These are phyloP conservation scores for Alviniconcha strummeri DNA, from an alignment of 2,888 invertebrate genomes.

Conservation along the genomic window DNA sequence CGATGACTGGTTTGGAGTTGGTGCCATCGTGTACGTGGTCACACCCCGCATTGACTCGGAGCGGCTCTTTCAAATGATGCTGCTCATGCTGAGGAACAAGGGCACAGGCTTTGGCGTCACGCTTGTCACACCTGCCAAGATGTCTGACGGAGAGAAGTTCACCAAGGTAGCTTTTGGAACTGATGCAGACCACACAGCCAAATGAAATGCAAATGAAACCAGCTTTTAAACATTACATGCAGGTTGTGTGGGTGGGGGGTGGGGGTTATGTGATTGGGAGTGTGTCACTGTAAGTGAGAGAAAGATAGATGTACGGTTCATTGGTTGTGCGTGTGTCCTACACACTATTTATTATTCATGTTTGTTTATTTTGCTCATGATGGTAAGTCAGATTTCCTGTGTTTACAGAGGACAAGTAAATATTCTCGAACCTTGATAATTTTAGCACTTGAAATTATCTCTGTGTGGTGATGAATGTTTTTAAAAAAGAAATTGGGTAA, in stretches of 20 bases:
- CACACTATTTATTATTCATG: not conserved
- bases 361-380: not conserved
- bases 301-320: too few relatives aligned
- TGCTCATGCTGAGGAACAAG: slow-evolving; percentile 67
- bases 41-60: slow-evolving; percentile 68
- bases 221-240: too few relatives aligned
- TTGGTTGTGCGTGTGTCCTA: not conserved
- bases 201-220: too few relatives aligned
- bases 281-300: not conserved
- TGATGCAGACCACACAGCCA: too few relatives aligned
- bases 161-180: slow-evolving; percentile 44
- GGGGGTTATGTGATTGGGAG: not conserved
- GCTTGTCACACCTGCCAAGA: slow-evolving; percentile 61
- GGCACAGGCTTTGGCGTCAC: slow-evolving; percentile 63
- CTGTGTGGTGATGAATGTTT: too few relatives aligned
- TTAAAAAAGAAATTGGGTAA: too few relatives aligned
- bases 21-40: slow-evolving; percentile 64
- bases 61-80: slow-evolving; percentile 62
- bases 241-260: not conserved
- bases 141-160: slow-evolving; percentile 59
- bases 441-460: too few relatives aligned
- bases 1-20: slow-evolving; percentile 67
- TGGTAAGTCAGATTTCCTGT: not conserved
- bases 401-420: not conserved
- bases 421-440: too few relatives aligned